Conservation (phyloP, 2,113 vertebrate genomes). For the Lycaon pictus region DNA sequence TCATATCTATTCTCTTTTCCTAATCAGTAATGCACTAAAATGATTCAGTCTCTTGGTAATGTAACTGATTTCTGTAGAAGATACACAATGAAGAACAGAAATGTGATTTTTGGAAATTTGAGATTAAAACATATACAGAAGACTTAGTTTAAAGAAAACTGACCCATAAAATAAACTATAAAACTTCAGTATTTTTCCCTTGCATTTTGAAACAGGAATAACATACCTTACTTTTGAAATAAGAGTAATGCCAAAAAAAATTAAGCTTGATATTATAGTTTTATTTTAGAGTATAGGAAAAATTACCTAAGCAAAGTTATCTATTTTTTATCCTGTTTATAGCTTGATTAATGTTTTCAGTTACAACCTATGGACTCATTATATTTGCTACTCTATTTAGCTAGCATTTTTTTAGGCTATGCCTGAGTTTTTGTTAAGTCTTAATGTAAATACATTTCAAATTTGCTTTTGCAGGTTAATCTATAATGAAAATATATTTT, state of each 20-base stretch:
- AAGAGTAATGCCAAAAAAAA: not conserved
- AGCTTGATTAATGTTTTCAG: not conserved
- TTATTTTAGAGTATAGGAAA: not conserved
- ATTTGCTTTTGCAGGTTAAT: not conserved
- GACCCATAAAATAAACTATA: not conserved
- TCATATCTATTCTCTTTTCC: not conserved
- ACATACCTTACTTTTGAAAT: not conserved
- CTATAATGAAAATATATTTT: not conserved
- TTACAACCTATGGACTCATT: not conserved
- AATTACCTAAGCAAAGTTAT: not conserved
- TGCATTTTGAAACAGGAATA: not conserved
- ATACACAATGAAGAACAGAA: not conserved
- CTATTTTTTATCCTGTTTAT: not conserved
- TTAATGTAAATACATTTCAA: not conserved
- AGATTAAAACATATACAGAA: not conserved
- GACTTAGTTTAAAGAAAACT: not conserved
- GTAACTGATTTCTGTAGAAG: not conserved
- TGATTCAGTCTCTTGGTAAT: not conserved
- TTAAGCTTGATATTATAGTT: not conserved
- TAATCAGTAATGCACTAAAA: slow-evolving; percentile 8
- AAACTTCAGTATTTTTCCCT: not conserved
- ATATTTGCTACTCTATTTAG: not conserved
- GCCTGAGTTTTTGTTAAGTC: not conserved
- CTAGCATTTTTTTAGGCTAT: not conserved
- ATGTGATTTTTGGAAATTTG: not conserved